Base-by-base conservation (phyloP, 2,113 vertebrate species). In the Stegastes partitus region DNA sequence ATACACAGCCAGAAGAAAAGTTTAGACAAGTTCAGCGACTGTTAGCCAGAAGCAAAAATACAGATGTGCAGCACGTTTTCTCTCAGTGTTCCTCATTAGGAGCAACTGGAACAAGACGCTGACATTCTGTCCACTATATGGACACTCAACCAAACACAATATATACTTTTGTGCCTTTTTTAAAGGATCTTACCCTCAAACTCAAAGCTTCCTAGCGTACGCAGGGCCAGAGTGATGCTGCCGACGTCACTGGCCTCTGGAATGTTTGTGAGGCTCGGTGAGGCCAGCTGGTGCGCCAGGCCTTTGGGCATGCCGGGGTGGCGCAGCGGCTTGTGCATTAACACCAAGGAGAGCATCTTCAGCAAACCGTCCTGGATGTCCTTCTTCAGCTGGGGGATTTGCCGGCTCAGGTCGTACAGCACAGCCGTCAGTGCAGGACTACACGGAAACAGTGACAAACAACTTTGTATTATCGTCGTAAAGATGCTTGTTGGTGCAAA, bases 291-390 rank as follows among this genome's bases (percentile, higher is more conserved):
- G 68, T 98, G 96, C 31, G 98, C 97, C 74, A 99, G 95, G 76
- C 98, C 97, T 83, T 98, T 99, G 50, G 98, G 98, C 98, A 99
- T 99, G 87, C 98, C 98, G 0, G 98, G 98, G 75, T 99, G 98
- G 22, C 98, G 93, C 62, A 99, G 94, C 0, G 98, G 98, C 67
- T 98, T 98, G 94, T 99, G 98, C 98, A 99, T 99, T 5, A 99
- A 92, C 70, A 99, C 98, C 64, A 99, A 92, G 0, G 98, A 99
- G 0, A 99, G 96, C 98, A 99, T 99, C 93, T 99, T 99, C 87
- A 99, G 91, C 26, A 99, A 95, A 10, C 98, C 98, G 0, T 99
- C 98, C 91, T 99, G 98, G 88, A 99, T 99, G 82, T 99, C 98
- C 82, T 99, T 99, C 94, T 99, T 99, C 80, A 99, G 90, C 93